These are phyloP conservation scores for Perognathus longimembris DNA, from an alignment of 2,113 vertebrate genomes.

Conservation along the genomic window DNA sequence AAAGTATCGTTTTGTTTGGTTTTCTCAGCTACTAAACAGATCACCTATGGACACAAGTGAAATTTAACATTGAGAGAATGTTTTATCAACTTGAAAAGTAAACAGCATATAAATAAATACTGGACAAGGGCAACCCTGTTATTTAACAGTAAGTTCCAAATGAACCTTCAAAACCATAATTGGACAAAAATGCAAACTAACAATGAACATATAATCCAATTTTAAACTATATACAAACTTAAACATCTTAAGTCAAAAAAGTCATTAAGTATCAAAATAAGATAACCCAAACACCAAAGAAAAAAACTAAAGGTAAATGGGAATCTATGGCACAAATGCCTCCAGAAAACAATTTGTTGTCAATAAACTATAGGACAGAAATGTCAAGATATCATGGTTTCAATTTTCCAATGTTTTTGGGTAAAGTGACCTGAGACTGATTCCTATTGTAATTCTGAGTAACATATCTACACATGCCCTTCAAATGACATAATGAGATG, in stretches of 20 bases:
- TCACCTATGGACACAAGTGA: conserved; percentile 79
- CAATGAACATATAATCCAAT: conserved; percentile 79
- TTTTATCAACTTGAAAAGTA: conserved; percentile 81
- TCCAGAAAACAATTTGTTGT: conserved; percentile 77
- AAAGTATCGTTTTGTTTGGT: conserved; percentile 56
- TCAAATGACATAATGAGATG: conserved; percentile 76
- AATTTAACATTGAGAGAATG: conserved; percentile 74
- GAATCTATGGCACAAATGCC: conserved; percentile 77
- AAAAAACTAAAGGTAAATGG: conserved; percentile 74
- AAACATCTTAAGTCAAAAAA: conserved; percentile 80
- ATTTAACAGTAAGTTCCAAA: conserved; percentile 79
- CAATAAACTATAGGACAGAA: conserved; percentile 73
- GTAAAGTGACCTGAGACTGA: conserved; percentile 79
- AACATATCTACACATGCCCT: conserved; percentile 59
- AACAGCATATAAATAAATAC: conserved; percentile 83
- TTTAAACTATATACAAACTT: conserved; percentile 86
- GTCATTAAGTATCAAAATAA: conserved; percentile 76
- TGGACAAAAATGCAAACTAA: conserved; percentile 82
- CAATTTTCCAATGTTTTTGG: conserved; percentile 75
- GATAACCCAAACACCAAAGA: conserved; percentile 77
- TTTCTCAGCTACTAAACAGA: conserved; percentile 79
- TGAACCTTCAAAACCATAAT: conserved; percentile 84
- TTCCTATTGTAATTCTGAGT: conserved; percentile 74
- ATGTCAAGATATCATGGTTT: conserved; percentile 64
- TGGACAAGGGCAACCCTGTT: conserved; percentile 84